A percentile compares a stretch with the other conserved stretches of the same genome.
phyloP scores from a whole-genome alignment of 2,113 vertebrate species.

The Eupsittula cactorum region DNA sequence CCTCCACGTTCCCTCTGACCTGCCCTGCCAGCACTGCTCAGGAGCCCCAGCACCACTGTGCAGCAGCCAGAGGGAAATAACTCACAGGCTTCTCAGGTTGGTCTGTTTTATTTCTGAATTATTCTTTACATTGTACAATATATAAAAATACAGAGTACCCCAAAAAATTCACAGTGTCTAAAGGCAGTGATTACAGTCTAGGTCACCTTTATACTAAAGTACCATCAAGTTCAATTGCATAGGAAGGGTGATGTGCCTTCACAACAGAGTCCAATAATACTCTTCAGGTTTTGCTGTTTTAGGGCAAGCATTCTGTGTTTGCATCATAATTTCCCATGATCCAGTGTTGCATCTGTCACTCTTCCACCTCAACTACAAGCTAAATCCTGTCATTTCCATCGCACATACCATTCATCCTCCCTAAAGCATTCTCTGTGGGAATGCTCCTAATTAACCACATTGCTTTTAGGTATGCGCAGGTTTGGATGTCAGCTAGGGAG shows the following conservation, averaged over 20 bases:
- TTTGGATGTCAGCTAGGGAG: not conserved
- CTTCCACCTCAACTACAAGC: not conserved
- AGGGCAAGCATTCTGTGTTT: slow-evolving; percentile 9
- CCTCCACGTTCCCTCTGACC: accelerated
- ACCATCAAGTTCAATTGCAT: slow-evolving; percentile 89
- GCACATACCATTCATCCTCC: not conserved
- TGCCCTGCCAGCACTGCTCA: accelerated
- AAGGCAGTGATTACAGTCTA: slow-evolving; percentile 95
- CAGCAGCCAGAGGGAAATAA: not conserved
- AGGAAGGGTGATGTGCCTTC: slow-evolving; percentile 84
- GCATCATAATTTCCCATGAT: not conserved
- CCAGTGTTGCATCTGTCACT: not conserved
- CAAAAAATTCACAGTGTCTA: slow-evolving; percentile 93
- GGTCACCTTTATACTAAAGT: slow-evolving; percentile 85
- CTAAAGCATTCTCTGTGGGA: not conserved
- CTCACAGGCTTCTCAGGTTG: slow-evolving; percentile 15
- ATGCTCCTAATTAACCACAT: not conserved
- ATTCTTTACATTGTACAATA: slow-evolving; percentile 93
- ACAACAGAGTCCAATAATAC: slow-evolving; percentile 64
- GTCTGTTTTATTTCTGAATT: slow-evolving; percentile 80
- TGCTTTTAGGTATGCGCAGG: not conserved
- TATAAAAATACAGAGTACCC: slow-evolving; percentile 96
- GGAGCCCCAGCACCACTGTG: accelerated
- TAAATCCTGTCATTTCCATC: not conserved
- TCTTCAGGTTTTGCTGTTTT: slow-evolving; percentile 53